A percentile compares a stretch with the other conserved stretches of the same genome.
These are phyloP conservation scores for Typhlomys cinereus DNA, from an alignment of 2,113 vertebrate genomes.

Conservation along the genomic window DNA sequence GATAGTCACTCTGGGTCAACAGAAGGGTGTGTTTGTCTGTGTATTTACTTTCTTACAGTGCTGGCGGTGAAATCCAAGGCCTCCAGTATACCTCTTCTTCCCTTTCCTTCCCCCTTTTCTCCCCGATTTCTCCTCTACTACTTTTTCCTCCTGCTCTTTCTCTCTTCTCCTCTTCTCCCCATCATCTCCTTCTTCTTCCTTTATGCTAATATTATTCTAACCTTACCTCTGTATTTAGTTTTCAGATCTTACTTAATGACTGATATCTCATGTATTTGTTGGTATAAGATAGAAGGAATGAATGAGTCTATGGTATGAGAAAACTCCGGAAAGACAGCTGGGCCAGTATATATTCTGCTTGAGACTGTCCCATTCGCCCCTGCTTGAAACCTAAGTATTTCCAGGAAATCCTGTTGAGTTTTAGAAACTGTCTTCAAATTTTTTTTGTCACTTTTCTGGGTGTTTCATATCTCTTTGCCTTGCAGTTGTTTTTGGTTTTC, in stretches of 20 bases:
- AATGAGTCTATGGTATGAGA: neutral
- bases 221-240: constrained; percentile 40
- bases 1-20: neutral
- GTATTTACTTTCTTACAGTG: neutral
- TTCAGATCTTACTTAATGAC: constrained; percentile 4
- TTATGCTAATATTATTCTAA: neutral
- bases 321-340: constrained; percentile 15
- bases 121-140: neutral
- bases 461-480: constrained; percentile 49
- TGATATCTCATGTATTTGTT: constrained; percentile 1
- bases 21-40: neutral
- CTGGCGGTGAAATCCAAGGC: neutral
- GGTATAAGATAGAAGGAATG: neutral
- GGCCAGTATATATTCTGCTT: constrained; percentile 26
- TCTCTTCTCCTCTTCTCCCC: neutral
- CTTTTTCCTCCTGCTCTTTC: too few relatives aligned
- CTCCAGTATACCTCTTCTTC: neutral
- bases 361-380: constrained; percentile 59
- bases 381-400: constrained; percentile 41
- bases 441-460: constrained; percentile 57
- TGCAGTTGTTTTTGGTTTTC: constrained; percentile 46
- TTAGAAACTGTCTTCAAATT: constrained; percentile 32
- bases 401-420: constrained; percentile 39
- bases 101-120: too few relatives aligned
- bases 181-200: neutral